Conservation (phyloP, 2,797 vertebrate genomes). For the Rhynchonycteris naso region DNA sequence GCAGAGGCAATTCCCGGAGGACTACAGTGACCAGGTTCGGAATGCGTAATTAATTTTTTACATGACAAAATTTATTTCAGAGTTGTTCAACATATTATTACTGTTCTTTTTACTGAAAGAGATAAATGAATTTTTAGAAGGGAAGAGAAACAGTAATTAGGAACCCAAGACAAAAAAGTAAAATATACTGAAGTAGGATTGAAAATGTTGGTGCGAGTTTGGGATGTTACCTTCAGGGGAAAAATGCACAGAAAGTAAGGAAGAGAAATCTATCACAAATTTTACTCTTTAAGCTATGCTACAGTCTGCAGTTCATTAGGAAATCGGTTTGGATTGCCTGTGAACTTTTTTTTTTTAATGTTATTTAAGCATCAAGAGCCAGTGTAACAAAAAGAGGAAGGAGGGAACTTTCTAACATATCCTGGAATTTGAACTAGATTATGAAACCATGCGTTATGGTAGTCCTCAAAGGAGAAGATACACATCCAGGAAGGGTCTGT, state of each 20-base stretch:
- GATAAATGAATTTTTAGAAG: conserved; percentile 88
- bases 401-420: conserved; percentile 7
- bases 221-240: conserved; percentile 57
- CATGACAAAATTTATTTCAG: conserved; percentile 90
- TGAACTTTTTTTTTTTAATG: conserved; percentile 48
- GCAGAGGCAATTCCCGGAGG: conserved; percentile 97
- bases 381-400: conserved; percentile 17
- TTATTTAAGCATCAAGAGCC: conserved; percentile 41
- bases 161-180: conserved; percentile 84
- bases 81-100: conserved; percentile 89
- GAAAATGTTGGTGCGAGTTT: conserved; percentile 77
- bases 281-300: conserved; percentile 78
- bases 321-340: conserved; percentile 79
- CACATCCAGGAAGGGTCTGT: not conserved
- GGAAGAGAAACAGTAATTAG: conserved; percentile 85
- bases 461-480: not conserved
- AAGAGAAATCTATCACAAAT: conserved; percentile 82
- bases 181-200: conserved; percentile 70
- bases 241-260: conserved; percentile 74
- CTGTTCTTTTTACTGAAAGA: conserved; percentile 88
- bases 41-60: conserved; percentile 99
- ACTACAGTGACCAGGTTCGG: conserved; percentile 99
- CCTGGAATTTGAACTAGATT: conserved; percentile 49
- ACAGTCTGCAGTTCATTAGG: conserved; percentile 77
- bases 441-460: not conserved